phyloP scores from a whole-genome alignment of 2,113 vertebrate genomes.

The Nothobranchius furzeri region DNA sequence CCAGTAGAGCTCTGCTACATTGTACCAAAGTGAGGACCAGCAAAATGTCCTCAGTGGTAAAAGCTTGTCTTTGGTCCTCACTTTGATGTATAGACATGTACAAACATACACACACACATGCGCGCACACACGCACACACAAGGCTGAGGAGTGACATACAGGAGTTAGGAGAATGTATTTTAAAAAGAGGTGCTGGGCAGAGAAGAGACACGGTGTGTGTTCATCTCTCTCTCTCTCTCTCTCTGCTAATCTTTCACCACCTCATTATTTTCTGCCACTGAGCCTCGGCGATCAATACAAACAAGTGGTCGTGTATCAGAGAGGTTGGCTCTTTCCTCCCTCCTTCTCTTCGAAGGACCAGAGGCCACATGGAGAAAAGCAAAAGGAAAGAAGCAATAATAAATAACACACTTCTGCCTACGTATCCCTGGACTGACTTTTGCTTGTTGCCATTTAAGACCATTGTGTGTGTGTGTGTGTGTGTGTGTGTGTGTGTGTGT shows the following conservation, averaged over 20 bases:
- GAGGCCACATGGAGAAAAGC: conserved; percentile 34
- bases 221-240: conserved; percentile 62
- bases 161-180: conserved; percentile 62
- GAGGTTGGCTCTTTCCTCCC: background rate
- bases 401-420: conserved; percentile 55
- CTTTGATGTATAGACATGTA: no score
- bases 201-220: conserved; percentile 37
- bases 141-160: conserved; percentile 85
- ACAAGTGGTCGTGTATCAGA: conserved; percentile 82
- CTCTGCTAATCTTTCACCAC: conserved; percentile 76
- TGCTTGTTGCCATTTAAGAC: conserved; percentile 51
- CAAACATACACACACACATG: conserved; percentile 7
- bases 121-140: conserved; percentile 61
- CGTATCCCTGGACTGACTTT: conserved; percentile 43
- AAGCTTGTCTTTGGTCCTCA: no score
- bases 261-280: conserved; percentile 89
- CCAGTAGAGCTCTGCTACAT: no score
- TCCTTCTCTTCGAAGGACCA: conserved; percentile 26
- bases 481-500: background rate
- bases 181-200: conserved; percentile 78
- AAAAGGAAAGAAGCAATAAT: conserved; percentile 28
- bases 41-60: no score
- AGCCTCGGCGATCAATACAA: conserved; percentile 88
- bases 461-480: conserved; percentile 34
- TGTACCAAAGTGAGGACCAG: no score